phyloP scores from a whole-genome alignment of 2,888 invertebrate species.

The Flabesymbios commensalis region DNA sequence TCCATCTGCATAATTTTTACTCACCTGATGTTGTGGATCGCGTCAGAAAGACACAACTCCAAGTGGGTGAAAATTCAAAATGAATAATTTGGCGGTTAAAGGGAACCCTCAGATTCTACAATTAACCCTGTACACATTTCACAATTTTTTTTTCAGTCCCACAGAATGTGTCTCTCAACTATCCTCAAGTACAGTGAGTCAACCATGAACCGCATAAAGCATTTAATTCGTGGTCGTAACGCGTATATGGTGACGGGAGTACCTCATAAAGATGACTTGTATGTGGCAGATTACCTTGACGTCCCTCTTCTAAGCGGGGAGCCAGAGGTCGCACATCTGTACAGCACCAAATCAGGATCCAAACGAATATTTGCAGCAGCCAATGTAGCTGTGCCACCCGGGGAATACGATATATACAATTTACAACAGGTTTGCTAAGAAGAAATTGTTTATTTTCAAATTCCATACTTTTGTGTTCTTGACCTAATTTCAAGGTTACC shows the following conservation, averaged over 20 bases:
- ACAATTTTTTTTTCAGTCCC: slow-evolving; percentile 23
- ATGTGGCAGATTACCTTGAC: slow-evolving; percentile 53
- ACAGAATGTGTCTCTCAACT: slow-evolving; percentile 59
- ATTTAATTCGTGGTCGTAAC: slow-evolving; percentile 55
- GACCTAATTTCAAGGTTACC: no score
- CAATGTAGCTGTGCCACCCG: slow-evolving; percentile 54
- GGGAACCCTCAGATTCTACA: no score
- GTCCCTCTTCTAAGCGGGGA: slow-evolving; percentile 57
- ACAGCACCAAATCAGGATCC: slow-evolving; percentile 60
- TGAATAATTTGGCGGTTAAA: no score
- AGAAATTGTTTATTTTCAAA: not conserved
- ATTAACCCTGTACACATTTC: no score
- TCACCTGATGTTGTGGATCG: no score
- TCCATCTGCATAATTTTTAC: no score
- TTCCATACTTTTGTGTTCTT: no score
- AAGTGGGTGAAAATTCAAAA: no score
- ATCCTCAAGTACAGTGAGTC: slow-evolving; percentile 59
- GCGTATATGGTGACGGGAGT: slow-evolving; percentile 59
- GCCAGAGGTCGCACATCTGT: slow-evolving; percentile 58
- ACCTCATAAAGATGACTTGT: slow-evolving; percentile 58
- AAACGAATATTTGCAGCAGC: slow-evolving; percentile 59
- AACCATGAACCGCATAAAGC: slow-evolving; percentile 53
- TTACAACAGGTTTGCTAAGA: slow-evolving; percentile 10
- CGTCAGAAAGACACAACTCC: no score
- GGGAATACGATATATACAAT: slow-evolving; percentile 60